Evolutionary conservation across 2,888 invertebrate genomes (phyloP).

Genomic region (Acrobasis suavella): DNA sequence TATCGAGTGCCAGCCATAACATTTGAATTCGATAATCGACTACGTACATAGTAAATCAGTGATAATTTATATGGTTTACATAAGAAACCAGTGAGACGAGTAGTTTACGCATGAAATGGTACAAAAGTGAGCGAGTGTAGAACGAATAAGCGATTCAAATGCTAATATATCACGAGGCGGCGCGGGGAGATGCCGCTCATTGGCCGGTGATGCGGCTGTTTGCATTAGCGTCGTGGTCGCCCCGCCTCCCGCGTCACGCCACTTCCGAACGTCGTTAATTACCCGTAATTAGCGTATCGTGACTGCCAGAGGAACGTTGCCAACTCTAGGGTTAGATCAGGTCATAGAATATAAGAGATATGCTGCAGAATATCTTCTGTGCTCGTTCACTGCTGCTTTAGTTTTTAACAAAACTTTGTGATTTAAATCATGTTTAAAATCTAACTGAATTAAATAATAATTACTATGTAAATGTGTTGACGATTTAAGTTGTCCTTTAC

Average conservation of each 20-base stretch:
- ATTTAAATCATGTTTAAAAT: no score
- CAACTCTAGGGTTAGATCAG: background rate
- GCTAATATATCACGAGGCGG: constrained; percentile 81
- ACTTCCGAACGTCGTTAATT: constrained; percentile 74
- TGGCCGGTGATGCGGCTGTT: constrained; percentile 73
- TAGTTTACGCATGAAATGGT: constrained; percentile 61
- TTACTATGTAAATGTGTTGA: no score
- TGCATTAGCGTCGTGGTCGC: constrained; percentile 74
- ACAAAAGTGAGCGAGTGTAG: constrained; percentile 52
- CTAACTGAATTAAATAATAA: no score
- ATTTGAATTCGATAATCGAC: constrained; percentile 46
- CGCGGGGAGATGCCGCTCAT: constrained; percentile 68
- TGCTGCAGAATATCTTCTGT: background rate
- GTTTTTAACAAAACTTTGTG: no score
- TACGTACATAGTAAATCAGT: constrained; percentile 36
- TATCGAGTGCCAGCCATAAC: constrained; percentile 43
- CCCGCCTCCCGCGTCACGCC: constrained; percentile 73
- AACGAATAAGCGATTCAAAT: constrained; percentile 79
- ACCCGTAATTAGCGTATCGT: constrained; percentile 69
- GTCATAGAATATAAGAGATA: constrained; percentile 7
- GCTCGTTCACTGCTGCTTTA: no score
- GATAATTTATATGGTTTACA: constrained; percentile 63
- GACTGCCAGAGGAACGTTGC: background rate
- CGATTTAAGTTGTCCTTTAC: no score
- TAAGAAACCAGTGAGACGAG: constrained; percentile 60